Conservation (phyloP, 2,113 vertebrate species). For the Cisticola juncidis region DNA sequence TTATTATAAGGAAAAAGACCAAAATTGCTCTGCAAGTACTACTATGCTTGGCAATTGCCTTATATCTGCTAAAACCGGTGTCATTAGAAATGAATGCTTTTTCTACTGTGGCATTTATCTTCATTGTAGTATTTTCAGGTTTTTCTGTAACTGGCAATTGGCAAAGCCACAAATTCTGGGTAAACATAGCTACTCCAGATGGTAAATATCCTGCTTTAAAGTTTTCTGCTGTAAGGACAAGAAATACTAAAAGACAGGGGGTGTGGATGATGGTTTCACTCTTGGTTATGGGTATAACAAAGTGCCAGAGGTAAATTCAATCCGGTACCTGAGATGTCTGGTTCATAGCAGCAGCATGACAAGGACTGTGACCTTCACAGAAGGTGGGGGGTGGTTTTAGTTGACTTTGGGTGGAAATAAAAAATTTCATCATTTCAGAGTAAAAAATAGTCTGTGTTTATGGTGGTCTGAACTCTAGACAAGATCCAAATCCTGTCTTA, state of each 20-base stretch:
- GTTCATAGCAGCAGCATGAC: background rate
- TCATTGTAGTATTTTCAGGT: background rate
- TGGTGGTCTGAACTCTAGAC: background rate
- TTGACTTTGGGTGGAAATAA: background rate
- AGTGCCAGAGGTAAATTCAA: background rate
- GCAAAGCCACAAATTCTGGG: background rate
- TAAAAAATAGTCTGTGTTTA: background rate
- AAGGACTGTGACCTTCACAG: fast-evolving
- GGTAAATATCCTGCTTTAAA: slow-evolving; percentile 13
- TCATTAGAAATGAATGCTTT: slow-evolving; percentile 9
- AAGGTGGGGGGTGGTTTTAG: background rate
- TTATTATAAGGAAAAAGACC: background rate
- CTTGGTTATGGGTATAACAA: background rate
- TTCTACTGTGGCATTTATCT: background rate
- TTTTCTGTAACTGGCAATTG: background rate
- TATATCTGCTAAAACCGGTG: background rate
- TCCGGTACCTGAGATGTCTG: background rate
- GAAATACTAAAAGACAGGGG: background rate
- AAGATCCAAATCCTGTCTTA: background rate
- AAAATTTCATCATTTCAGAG: background rate
- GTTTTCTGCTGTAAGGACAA: background rate
- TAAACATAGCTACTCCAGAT: background rate
- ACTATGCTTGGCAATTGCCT: background rate
- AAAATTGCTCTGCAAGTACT: slow-evolving; percentile 6
- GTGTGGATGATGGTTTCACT: background rate